Evolutionary conservation across 1,140 invertebrate genomes (phyloP), one percentile per base, ranked within the genome.

Genomic region (Drosophila albomicans): DNA sequence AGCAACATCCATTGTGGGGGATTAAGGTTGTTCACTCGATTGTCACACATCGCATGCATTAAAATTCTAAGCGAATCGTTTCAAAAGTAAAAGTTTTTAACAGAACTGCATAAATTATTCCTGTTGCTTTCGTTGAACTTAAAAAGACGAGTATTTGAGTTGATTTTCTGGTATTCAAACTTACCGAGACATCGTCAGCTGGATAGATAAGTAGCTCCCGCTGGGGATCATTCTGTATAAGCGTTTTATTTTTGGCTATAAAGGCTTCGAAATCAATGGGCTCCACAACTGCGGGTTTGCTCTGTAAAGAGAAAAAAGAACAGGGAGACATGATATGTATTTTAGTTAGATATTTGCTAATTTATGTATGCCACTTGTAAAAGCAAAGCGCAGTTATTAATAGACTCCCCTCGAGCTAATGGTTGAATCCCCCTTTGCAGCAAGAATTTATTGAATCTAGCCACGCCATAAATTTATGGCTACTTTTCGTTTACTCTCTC

Each of bases 161-260:
- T 10, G 10, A 45, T 30, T n/a, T 58, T 41, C 11, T 16, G 51
- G 1, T 46, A 5, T 38, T 61, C 11, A 11, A 30, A 95, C 96
- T 96, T 94, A 98, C 97, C 46, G 96, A 96, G 82, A 98, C 95
- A 95, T 98, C 98, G 94, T 99, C 98, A 57, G 95, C 93, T 16
- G 98, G 98, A 94, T 98, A 98, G 15, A 98, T 93, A 30, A 99
- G 93, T 78, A 99, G 94, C 89, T 98, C 97, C 86, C 97, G 93
- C 73, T 98, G 96, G 30, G 97, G 96, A 94, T 99, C 98, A 96
- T 99, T 98, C 93, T 98, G 95, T 75, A 98, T 93, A 46, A 98
- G 93, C 49, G 97, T 97, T 94, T 97, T 97, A 93, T 98, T 98
- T 93, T 98, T 97, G 67, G 95, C 93, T 76, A 98, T 95, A 93